A percentile compares a stretch with the other conserved stretches of the same genome.
Evolutionary conservation across 2,797 vertebrate genomes (phyloP).

Genomic region (Argya squamiceps): DNA sequence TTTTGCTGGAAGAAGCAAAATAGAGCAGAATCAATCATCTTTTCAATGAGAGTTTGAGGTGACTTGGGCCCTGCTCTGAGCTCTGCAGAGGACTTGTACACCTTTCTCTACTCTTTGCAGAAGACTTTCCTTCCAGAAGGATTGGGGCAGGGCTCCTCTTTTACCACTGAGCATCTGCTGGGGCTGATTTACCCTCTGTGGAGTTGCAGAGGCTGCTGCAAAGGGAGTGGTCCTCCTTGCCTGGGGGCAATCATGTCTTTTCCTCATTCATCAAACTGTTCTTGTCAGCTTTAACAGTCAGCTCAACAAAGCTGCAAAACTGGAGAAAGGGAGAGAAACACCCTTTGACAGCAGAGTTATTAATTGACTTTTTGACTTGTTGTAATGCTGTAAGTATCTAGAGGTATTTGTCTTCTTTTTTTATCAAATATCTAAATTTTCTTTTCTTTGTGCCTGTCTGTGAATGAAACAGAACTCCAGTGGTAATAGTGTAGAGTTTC

Average conservation of each 20-base stretch:
- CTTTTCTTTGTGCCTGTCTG: neutral
- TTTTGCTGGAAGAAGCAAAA: conserved; percentile 47
- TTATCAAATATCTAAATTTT: neutral
- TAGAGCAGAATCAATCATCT: conserved; percentile 37
- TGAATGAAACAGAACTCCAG: neutral
- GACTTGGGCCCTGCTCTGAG: neutral
- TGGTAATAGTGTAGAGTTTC: neutral
- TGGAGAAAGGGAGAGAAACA: too few species aligned
- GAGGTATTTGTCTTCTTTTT: neutral
- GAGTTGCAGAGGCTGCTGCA: neutral
- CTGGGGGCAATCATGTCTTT: neutral
- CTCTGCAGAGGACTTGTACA: neutral
- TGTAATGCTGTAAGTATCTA: neutral
- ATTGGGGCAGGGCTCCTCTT: neutral
- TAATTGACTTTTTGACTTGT: neutral
- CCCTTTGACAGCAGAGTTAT: neutral
- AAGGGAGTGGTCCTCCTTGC: neutral
- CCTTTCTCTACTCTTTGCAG: fast-evolving
- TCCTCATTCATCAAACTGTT: neutral
- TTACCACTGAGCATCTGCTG: neutral
- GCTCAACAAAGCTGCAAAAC: neutral
- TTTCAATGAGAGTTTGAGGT: conserved; percentile 45
- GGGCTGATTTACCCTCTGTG: neutral
- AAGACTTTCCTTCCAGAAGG: neutral
- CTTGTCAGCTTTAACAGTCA: neutral